Conservation (phyloP, 2,888 invertebrate genomes). For the Tetragonisca angustula region DNA sequence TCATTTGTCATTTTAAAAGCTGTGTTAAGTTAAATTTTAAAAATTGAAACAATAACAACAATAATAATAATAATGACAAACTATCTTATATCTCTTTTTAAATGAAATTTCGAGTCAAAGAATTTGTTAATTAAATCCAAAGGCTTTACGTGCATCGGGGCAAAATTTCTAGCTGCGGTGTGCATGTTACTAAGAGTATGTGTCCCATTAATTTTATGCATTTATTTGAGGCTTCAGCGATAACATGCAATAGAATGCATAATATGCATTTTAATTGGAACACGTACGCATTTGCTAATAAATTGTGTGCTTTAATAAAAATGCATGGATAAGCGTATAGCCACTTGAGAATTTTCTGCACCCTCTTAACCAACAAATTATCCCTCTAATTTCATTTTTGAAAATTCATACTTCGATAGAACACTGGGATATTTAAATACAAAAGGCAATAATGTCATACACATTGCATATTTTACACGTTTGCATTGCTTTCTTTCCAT, state of each 20-base stretch:
- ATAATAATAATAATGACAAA: no score
- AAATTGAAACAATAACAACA: no score
- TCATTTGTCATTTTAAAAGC: no score
- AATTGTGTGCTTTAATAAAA: conserved; percentile 3
- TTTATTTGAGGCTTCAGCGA: not conserved
- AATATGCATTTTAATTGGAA: conserved; percentile 7
- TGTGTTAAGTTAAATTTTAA: no score
- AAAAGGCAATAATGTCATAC: not conserved
- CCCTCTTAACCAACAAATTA: not conserved
- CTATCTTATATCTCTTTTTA: no score
- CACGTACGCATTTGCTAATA: not conserved
- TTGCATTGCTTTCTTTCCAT: not conserved
- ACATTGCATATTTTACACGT: not conserved
- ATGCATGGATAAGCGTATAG: not conserved
- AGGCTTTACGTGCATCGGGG: not conserved
- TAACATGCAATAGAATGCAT: not conserved
- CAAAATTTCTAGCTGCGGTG: not conserved
- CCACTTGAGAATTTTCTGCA: not conserved
- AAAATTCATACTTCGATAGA: not conserved
- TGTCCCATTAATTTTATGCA: not conserved
- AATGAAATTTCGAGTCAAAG: no score
- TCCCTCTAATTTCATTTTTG: not conserved
- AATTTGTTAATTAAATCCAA: not conserved
- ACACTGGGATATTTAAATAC: not conserved
- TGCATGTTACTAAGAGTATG: not conserved